Evolutionary conservation across 2,888 invertebrate genomes (phyloP).

Genomic region (Drosophila kanekoi): DNA sequence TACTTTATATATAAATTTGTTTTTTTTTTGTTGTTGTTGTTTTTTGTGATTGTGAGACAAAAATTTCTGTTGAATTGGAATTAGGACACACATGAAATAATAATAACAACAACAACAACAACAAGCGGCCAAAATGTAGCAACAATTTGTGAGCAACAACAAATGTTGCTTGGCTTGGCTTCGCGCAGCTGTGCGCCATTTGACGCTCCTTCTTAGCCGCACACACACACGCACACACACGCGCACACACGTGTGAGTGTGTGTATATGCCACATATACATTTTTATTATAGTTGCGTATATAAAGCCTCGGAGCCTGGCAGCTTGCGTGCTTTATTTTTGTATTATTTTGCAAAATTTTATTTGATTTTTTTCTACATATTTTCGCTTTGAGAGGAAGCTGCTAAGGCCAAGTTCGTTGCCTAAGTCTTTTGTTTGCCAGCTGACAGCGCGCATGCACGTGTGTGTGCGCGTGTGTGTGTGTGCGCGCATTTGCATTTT

Average conservation of each 20-base stretch:
- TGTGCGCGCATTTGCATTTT: constrained; percentile 32
- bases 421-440: constrained; percentile 79
- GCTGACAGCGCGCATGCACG: constrained; percentile 25
- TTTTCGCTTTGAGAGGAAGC: constrained; percentile 19
- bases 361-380: constrained; percentile 14
- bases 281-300: constrained; percentile 17
- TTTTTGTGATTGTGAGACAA: constrained; percentile 74
- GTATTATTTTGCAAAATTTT: constrained; percentile 13
- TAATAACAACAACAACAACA: constrained; percentile 53
- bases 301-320: constrained; percentile 47
- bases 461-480: too few species aligned
- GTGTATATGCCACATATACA: neutral
- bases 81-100: constrained; percentile 77
- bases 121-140: constrained; percentile 64
- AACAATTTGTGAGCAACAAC: constrained; percentile 67
- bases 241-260: neutral
- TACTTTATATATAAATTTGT: constrained; percentile 46
- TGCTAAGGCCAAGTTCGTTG: constrained; percentile 62
- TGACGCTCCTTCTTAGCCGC: constrained; percentile 59
- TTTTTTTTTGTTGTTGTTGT: constrained; percentile 23
- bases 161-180: constrained; percentile 36
- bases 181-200: constrained; percentile 77
- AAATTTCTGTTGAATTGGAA: constrained; percentile 80
- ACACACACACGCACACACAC: constrained; percentile 14
- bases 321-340: constrained; percentile 47